Conservation (phyloP, 2,888 invertebrate species). For the Cephus sareptanus region DNA sequence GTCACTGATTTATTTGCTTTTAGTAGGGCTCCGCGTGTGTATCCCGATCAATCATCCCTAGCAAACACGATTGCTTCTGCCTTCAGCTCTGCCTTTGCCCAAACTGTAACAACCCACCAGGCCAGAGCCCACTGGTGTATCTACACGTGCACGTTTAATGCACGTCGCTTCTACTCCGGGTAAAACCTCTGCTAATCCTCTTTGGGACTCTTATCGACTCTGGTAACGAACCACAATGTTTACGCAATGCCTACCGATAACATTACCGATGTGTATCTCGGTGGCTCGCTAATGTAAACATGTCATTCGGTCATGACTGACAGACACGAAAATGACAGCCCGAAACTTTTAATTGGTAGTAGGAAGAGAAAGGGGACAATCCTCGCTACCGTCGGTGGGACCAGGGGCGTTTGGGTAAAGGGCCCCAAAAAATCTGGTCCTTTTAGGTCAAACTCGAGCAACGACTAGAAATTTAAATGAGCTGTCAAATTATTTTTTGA, state of each 20-base stretch:
- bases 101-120: neutral
- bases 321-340: neutral
- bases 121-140: neutral
- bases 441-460: too few species aligned
- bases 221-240: conserved; percentile 10
- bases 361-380: too few species aligned
- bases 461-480: too few species aligned
- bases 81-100: neutral
- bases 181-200: conserved; percentile 1
- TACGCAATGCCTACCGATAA: conserved; percentile 16
- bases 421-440: too few species aligned
- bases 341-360: neutral
- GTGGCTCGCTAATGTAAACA: conserved; percentile 19
- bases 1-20: conserved; percentile 25
- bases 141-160: too few species aligned
- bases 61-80: conserved; percentile 10
- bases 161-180: neutral
- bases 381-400: too few species aligned
- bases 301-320: conserved; percentile 17
- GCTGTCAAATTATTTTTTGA: too few species aligned
- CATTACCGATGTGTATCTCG: conserved; percentile 10
- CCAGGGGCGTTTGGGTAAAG: too few species aligned
- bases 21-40: conserved; percentile 13
- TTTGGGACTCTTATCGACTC: neutral
- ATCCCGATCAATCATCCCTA: conserved; percentile 23